Evolutionary conservation across 2,888 invertebrate genomes (phyloP).

Genomic region (Gerosis bhagava): DNA sequence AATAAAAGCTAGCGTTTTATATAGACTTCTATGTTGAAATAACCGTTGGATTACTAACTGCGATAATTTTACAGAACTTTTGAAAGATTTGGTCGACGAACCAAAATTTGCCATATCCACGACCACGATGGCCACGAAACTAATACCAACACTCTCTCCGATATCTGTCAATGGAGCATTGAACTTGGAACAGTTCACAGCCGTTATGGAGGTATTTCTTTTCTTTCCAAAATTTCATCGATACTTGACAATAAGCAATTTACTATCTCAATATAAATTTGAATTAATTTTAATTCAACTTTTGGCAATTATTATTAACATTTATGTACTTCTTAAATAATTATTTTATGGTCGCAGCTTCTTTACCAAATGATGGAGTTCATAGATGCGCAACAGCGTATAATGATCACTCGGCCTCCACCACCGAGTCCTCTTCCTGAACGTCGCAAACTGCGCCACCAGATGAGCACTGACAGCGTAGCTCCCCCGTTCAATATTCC

Average conservation of each 20-base stretch:
- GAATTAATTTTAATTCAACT: too few species aligned
- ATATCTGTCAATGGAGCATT: slow-evolving; percentile 92
- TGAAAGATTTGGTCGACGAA: slow-evolving; percentile 94
- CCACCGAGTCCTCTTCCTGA: slow-evolving; percentile 90
- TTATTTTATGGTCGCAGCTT: slow-evolving; percentile 71
- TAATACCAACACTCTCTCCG: slow-evolving; percentile 96
- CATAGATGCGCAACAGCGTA: slow-evolving; percentile 93
- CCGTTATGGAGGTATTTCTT: slow-evolving; percentile 69
- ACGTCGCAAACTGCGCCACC: slow-evolving; percentile 88
- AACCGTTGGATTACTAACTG: too few species aligned
- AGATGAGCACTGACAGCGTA: slow-evolving; percentile 94
- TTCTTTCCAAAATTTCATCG: too few species aligned
- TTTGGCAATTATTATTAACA: too few species aligned
- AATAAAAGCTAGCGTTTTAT: too few species aligned
- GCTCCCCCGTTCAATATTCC: slow-evolving; percentile 94
- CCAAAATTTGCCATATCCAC: slow-evolving; percentile 95
- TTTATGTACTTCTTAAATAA: too few species aligned
- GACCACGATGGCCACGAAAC: slow-evolving; percentile 95
- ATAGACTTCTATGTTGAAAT: too few species aligned
- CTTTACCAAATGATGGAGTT: slow-evolving; percentile 96
- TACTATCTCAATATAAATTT: too few species aligned
- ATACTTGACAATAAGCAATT: too few species aligned
- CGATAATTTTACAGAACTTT: slow-evolving; percentile 87
- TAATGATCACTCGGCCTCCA: slow-evolving; percentile 91
- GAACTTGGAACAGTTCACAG: slow-evolving; percentile 62